Base-by-base conservation (phyloP, 2,888 invertebrate species). In the Germaria angustata region DNA sequence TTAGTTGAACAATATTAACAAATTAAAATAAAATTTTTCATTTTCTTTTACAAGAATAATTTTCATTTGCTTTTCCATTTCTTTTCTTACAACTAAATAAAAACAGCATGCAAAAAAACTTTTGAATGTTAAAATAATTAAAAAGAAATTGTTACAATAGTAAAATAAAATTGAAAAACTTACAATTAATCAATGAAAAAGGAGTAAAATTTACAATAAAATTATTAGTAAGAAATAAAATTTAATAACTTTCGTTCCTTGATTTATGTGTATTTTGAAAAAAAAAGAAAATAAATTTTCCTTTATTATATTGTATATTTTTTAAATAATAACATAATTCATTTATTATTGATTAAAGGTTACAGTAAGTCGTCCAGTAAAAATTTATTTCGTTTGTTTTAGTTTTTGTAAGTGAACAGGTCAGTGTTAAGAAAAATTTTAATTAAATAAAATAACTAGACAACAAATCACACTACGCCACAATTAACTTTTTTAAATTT, bases 81-180 rank as follows among this genome's bases (percentile, higher is more conserved):
- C 39, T 61, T 49, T 71, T 63, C 39, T n/a, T n/a, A n/a, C n/a
- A n/a, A n/a, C 73, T 81, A 57, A 57, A 44, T 78, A 46, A 75
- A 55, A 82, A 71, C 76, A 71, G 79, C 82, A 79, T 82, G 79
- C 79, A 79, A 71, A 79, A 72, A 20, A 59, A 34, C 63, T 55
- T 28, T 5, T 49, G 13, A 61, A 55, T 44, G 36, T 44, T 71
- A 78, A 72, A 68, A 61, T 61, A 46, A 77, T 53, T 78, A 41
- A 34, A 65, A 79, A 66, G 55, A 41, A 59, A 73, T 13, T 39
- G 17, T 68, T 73, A 46, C 11, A 75, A n/a, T 34, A 72, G 11
- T 34, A 71, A 71, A 49, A 57, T 53, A 77, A 65, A 63, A 34
- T 20, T 57, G 5, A n/a, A 53, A 69, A 69, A 51, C 69, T 77